Percentiles rank a stretch among this genome's conserved stretches.
Conservation (phyloP, 1,140 invertebrate genomes). For the Calephelis virginiensis region DNA sequence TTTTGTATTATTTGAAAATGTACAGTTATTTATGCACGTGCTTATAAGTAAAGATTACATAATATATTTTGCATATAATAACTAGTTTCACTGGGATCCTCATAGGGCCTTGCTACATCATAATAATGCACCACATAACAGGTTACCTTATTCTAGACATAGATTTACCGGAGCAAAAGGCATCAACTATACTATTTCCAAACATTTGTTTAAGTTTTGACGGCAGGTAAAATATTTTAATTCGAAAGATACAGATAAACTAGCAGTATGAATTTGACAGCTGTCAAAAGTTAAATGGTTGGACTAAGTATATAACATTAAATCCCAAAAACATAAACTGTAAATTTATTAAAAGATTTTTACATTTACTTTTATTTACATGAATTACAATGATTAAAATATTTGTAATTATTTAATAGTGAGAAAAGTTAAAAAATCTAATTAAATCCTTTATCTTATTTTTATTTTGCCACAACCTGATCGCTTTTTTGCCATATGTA, state of each 20-base stretch:
- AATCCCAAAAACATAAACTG: background rate
- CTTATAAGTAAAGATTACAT: conserved; percentile 22
- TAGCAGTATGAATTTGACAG: background rate
- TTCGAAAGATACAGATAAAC: background rate
- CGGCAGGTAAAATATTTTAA: background rate
- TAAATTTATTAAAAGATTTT: background rate
- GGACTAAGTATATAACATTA: background rate
- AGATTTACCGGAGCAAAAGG: background rate
- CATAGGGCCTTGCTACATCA: background rate
- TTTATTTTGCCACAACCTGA: no score
- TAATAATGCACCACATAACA: background rate
- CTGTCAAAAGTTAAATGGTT: no score
- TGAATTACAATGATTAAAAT: no score
- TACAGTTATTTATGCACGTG: conserved; percentile 19
- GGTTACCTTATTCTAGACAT: conserved; percentile 3
- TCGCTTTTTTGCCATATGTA: no score
- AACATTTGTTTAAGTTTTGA: no score
- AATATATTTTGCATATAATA: conserved; percentile 25
- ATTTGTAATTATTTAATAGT: no score
- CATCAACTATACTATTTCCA: background rate
- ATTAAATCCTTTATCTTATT: no score
- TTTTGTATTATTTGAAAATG: conserved; percentile 17
- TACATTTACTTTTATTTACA: no score
- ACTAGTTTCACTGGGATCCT: conserved; percentile 20
- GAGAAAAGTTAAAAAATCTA: no score